Conservation (phyloP, 2,888 invertebrate genomes). For the Petrophora chlorosata region DNA sequence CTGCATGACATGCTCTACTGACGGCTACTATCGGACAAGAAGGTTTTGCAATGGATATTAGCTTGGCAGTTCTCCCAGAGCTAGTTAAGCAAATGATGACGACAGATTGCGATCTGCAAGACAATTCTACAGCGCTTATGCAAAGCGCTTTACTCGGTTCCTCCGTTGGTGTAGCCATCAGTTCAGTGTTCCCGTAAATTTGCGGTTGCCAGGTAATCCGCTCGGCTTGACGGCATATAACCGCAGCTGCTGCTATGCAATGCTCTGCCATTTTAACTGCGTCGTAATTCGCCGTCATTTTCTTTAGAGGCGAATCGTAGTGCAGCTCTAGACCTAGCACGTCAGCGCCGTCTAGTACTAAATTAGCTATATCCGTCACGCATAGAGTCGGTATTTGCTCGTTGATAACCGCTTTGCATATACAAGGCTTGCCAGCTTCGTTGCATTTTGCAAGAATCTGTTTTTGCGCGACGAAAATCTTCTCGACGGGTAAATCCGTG, state of each 20-base stretch:
- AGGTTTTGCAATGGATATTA: conserved; percentile 87
- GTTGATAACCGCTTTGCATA: conserved; percentile 94
- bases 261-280: conserved; percentile 83
- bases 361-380: conserved; percentile 94
- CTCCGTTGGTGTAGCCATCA: conserved; percentile 82
- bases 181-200: conserved; percentile 88
- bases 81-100: conserved; percentile 90
- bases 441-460: conserved; percentile 93
- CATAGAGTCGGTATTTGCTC: conserved; percentile 90
- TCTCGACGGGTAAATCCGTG: conserved; percentile 94
- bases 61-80: conserved; percentile 87
- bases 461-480: conserved; percentile 94
- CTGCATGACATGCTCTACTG: conserved; percentile 86
- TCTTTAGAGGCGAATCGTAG: conserved; percentile 71
- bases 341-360: conserved; percentile 95
- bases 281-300: conserved; percentile 58
- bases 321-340: conserved; percentile 90
- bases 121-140: conserved; percentile 69
- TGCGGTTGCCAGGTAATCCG: conserved; percentile 92
- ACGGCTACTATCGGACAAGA: conserved; percentile 90
- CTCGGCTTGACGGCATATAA: conserved; percentile 94
- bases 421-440: conserved; percentile 92
- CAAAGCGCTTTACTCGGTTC: conserved; percentile 81
- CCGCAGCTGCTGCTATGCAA: conserved; percentile 87
- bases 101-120: conserved; percentile 63